These are phyloP conservation scores for Nyctalus aviator DNA, from an alignment of 2,797 vertebrate genomes.

Conservation along the genomic window DNA sequence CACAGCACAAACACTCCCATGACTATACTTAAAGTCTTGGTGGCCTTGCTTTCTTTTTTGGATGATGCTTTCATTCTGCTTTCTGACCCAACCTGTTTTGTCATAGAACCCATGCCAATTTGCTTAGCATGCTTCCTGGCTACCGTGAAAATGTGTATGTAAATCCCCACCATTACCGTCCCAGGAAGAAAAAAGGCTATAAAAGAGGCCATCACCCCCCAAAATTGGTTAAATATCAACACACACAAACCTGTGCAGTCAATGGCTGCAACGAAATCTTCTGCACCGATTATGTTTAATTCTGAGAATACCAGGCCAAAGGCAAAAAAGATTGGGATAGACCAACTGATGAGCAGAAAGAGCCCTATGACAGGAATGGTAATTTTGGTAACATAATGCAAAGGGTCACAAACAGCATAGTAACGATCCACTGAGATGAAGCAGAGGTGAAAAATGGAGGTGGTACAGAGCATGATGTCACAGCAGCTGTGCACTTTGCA, in stretches of 20 bases:
- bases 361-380: constrained; percentile 33
- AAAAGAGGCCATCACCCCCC: constrained; percentile 69
- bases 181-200: constrained; percentile 81
- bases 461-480: constrained; percentile 72
- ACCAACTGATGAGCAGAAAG: constrained; percentile 73
- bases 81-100: not conserved
- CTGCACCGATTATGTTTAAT: constrained; percentile 68
- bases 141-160: constrained; percentile 75
- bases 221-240: constrained; percentile 79
- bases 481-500: constrained; percentile 76
- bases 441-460: constrained; percentile 78
- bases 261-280: constrained; percentile 33
- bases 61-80: constrained; percentile 49
- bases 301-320: constrained; percentile 78
- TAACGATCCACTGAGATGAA: constrained; percentile 78
- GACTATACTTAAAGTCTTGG: constrained; percentile 81
- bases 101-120: not conserved
- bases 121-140: constrained; percentile 77
- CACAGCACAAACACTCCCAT: constrained; percentile 85
- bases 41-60: constrained; percentile 79
- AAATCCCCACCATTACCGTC: constrained; percentile 69
- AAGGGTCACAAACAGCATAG: constrained; percentile 65
- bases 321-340: constrained; percentile 68
- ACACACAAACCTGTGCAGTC: constrained; percentile 74
- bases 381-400: constrained; percentile 78